Conservation (phyloP, 2,113 vertebrate species). For the Pterophyllum scalare region DNA sequence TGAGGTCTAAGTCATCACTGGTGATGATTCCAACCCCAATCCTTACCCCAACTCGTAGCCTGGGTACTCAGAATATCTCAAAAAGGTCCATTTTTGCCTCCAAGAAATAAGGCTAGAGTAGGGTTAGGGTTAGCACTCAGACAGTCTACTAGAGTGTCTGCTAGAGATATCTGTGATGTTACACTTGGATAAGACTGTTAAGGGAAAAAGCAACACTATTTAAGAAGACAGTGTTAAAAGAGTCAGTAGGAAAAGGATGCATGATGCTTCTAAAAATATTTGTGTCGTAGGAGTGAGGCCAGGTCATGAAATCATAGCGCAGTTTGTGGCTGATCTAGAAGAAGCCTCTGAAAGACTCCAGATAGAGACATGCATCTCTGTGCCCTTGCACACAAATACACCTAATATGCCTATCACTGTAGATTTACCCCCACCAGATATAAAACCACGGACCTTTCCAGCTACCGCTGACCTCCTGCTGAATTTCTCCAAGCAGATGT, state of each 20-base stretch:
- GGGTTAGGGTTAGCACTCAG: not conserved
- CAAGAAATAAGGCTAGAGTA: no score
- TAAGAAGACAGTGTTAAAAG: not conserved
- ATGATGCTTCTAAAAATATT: not conserved
- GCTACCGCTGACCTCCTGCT: slow-evolving; percentile 19
- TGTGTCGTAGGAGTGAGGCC: not conserved
- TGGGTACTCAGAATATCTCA: not conserved
- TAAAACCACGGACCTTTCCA: slow-evolving; percentile 33
- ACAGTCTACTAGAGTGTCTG: not conserved
- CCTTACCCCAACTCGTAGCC: no score
- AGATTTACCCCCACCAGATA: slow-evolving; percentile 39
- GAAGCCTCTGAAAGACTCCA: not conserved
- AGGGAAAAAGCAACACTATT: not conserved
- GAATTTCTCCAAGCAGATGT: slow-evolving; percentile 62
- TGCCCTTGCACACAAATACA: slow-evolving; percentile 37
- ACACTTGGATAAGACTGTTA: not conserved
- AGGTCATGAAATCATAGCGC: not conserved
- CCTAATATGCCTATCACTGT: slow-evolving; percentile 36
- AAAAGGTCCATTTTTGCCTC: not conserved
- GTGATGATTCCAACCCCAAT: no score
- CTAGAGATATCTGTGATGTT: not conserved
- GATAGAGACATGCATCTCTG: not conserved
- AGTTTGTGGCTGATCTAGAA: slow-evolving; percentile 11
- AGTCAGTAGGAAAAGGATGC: not conserved
- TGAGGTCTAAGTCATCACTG: no score